Conservation (phyloP, 2,113 vertebrate genomes). For the Gallinago media region DNA sequence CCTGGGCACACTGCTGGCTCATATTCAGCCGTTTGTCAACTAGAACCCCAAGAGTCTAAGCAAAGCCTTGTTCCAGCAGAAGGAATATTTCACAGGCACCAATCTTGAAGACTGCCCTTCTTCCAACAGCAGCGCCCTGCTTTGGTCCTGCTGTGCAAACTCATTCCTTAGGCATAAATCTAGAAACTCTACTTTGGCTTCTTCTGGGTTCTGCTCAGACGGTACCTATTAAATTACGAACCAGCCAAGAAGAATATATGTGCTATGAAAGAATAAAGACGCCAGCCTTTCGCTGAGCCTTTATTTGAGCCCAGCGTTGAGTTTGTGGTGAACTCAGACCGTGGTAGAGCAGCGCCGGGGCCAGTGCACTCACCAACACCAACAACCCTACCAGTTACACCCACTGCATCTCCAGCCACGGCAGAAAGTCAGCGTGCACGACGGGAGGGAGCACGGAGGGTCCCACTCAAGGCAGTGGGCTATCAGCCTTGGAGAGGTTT, state of each 20-base stretch:
- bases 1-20: too few relatives aligned
- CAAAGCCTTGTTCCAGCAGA: background rate
- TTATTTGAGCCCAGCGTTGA: background rate
- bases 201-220: background rate
- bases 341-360: background rate
- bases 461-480: background rate
- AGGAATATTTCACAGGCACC: background rate
- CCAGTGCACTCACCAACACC: background rate
- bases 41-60: background rate
- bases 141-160: background rate
- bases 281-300: background rate
- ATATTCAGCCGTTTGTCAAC: too few relatives aligned
- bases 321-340: background rate
- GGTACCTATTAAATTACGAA: background rate
- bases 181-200: background rate
- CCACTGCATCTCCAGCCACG: background rate
- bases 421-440: too few relatives aligned
- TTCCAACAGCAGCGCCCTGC: background rate
- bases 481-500: background rate
- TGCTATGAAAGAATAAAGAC: background rate
- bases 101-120: background rate
- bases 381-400: background rate
- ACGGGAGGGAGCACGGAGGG: background rate
- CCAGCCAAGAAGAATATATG: background rate
- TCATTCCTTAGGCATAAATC: background rate